These are phyloP conservation scores for Gambusia affinis DNA, from an alignment of 2,113 vertebrate species.

Conservation along the genomic window DNA sequence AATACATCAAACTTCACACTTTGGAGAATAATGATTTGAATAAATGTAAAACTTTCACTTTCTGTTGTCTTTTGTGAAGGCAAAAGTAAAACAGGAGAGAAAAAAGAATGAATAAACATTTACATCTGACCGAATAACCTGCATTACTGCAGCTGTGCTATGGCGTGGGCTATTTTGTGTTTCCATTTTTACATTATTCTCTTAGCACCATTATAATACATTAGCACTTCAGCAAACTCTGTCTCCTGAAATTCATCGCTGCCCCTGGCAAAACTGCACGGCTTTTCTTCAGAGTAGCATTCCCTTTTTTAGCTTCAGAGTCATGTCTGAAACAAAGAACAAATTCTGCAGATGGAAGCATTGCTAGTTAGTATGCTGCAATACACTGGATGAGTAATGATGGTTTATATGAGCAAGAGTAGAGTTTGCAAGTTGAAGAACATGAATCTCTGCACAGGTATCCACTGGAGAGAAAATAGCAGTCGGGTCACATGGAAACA, in stretches of 20 bases:
- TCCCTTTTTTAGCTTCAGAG: slow-evolving; percentile 42
- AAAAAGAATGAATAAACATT: background rate
- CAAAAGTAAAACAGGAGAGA: background rate
- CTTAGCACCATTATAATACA: slow-evolving; percentile 33
- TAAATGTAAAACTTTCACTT: background rate
- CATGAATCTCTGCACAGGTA: slow-evolving; percentile 23
- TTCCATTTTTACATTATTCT: slow-evolving; percentile 25
- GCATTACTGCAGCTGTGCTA: background rate
- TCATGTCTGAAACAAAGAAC: slow-evolving; percentile 40
- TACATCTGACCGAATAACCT: background rate
- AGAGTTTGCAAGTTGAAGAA: slow-evolving; percentile 11
- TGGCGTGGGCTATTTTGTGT: background rate
- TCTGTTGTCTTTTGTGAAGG: background rate
- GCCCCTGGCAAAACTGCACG: slow-evolving; percentile 41
- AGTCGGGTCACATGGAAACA: background rate
- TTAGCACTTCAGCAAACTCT: slow-evolving; percentile 21
- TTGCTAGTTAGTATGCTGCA: slow-evolving; percentile 8
- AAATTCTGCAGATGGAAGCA: slow-evolving; percentile 34
- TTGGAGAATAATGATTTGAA: background rate
- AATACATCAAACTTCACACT: background rate
- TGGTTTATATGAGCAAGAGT: slow-evolving; percentile 28
- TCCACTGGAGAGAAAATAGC: slow-evolving; percentile 28
- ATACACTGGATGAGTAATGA: slow-evolving; percentile 12
- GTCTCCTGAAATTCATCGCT: slow-evolving; percentile 37
- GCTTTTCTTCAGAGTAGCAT: slow-evolving; percentile 28